A percentile compares a stretch with the other conserved stretches of the same genome.
These are phyloP conservation scores for Prinia subflava DNA, from an alignment of 2,113 vertebrate species.

Conservation along the genomic window DNA sequence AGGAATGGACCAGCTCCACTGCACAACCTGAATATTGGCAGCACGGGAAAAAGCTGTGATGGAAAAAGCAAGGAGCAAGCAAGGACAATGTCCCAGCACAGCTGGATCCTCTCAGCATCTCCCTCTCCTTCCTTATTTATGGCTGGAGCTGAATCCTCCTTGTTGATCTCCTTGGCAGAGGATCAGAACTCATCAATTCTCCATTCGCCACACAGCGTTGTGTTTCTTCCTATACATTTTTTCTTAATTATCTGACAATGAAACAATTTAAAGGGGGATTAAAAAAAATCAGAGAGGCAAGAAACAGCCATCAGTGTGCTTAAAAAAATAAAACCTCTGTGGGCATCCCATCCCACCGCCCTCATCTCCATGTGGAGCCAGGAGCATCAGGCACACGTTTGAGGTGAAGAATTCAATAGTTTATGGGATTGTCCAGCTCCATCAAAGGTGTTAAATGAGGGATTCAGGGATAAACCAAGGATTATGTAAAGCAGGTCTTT, in stretches of 20 bases:
- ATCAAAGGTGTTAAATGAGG: neutral
- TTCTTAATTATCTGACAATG: neutral
- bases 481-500: neutral
- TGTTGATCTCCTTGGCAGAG: neutral
- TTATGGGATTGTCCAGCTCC: constrained; percentile 2
- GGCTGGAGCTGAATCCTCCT: neutral
- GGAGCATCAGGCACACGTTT: neutral
- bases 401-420: neutral
- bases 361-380: rapidly evolving
- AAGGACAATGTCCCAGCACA: neutral
- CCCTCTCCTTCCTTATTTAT: neutral
- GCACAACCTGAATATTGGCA: rapidly evolving
- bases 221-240: neutral
- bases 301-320: neutral
- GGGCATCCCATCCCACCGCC: neutral
- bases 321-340: neutral
- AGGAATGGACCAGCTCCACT: neutral
- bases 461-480: constrained; percentile 9
- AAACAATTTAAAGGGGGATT: neutral
- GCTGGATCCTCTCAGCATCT: constrained; percentile 10
- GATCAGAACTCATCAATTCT: neutral
- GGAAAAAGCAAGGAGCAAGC: neutral
- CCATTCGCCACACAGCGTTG: rapidly evolving
- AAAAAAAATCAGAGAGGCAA: neutral
- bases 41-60: rapidly evolving